A percentile compares a stretch with the other conserved stretches of the same genome.
These are phyloP conservation scores for Drosophila siamana DNA, from an alignment of 2,888 invertebrate genomes.

Conservation along the genomic window DNA sequence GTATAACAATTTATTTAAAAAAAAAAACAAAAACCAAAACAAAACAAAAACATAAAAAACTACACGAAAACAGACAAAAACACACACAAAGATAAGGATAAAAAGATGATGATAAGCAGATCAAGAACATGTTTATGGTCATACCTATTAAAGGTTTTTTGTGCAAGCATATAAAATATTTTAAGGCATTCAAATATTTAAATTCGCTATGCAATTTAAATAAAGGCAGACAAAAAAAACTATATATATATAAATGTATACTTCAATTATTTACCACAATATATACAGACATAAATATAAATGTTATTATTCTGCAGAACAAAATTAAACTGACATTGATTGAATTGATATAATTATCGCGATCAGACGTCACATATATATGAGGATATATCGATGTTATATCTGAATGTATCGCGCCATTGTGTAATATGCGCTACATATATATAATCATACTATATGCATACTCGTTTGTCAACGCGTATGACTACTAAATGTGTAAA, in stretches of 20 bases:
- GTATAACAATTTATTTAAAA: constrained; percentile 40
- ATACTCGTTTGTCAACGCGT: constrained; percentile 28
- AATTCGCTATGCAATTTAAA: constrained; percentile 48
- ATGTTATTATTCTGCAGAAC: constrained; percentile 48
- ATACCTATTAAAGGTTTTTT: constrained; percentile 82
- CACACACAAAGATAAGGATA: constrained; percentile 33
- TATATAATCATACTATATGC: constrained; percentile 30
- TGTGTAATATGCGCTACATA: constrained; percentile 75
- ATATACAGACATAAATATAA: constrained; percentile 27
- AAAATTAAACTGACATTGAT: constrained; percentile 29
- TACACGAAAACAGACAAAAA: constrained; percentile 26
- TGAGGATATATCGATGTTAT: constrained; percentile 17
- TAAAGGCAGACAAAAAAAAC: constrained; percentile 36
- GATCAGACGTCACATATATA: constrained; percentile 27
- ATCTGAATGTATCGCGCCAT: constrained; percentile 67
- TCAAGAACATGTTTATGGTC: constrained; percentile 51
- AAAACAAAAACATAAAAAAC: constrained; percentile 21
- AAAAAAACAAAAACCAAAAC: constrained; percentile 13
- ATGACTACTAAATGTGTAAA: constrained; percentile 64
- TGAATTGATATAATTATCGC: constrained; percentile 42
- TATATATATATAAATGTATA: constrained; percentile 36
- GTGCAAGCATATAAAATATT: constrained; percentile 56
- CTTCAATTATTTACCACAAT: constrained; percentile 38
- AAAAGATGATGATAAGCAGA: constrained; percentile 38
- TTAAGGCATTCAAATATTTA: constrained; percentile 24